Base-by-base conservation (phyloP, 92 coral and sea anemone species). In the Paragorgia papillata region DNA sequence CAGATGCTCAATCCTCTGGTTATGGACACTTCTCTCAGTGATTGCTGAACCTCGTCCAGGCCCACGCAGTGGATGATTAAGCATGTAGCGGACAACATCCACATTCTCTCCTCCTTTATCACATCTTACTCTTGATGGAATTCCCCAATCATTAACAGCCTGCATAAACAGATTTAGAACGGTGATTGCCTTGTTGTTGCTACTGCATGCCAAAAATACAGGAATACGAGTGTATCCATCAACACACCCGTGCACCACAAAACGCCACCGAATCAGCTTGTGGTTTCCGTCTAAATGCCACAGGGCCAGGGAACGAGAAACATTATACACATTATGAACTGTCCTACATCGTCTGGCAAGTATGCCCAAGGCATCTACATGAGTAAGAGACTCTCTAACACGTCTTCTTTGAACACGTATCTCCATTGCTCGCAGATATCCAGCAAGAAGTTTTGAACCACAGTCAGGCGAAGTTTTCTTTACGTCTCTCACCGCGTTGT, bases 251-350 rank as follows among this genome's bases (percentile, higher is more conserved):
- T 51, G 58, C 21, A 51, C 26, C 54, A 66, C 74, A 39, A 66
- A 39, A 28, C 56, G 74, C 74, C 55, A 37, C 30, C 74, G 74
- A 24, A 66, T 66, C 43, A 66, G 55, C 24, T 85, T 85, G 75
- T 79, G 88, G 71, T 79, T 74, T 35, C 76, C 87, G 48, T 83
- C 87, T 20, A 83, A 9, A 48, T 66, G 74, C 74, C 55, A 66
- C 35, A 66, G 55, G 13, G 55, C 55, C 25, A 66, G 74, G 48
- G 74, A 56, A 7, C 80, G 53, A 46, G 68, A 37, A 57, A 74
- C 67, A 74, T 56, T 74, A 40, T 74, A 74, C 50, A 62, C 66
- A 19, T 55, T 37, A 34, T 74, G 69, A 34, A 74, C 80, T 22
- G 67, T 22, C 54, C 69, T 57, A 56, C 67, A 74, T 29, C 67